These are phyloP conservation scores for Rhyacophila evoluta DNA, from an alignment of 2,888 invertebrate genomes.

Conservation along the genomic window DNA sequence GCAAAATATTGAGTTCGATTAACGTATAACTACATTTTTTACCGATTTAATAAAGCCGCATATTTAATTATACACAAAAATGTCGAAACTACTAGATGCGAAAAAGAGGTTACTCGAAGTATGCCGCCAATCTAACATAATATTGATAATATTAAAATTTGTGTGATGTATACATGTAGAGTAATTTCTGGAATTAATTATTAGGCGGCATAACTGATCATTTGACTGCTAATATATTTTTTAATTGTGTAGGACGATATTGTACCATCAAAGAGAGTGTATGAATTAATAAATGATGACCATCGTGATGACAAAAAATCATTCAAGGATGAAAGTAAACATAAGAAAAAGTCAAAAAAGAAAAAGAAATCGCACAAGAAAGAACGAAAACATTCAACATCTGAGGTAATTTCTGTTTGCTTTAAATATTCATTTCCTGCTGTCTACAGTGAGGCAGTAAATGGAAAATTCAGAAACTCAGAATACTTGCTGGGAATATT, in stretches of 20 bases:
- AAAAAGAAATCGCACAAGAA: constrained; percentile 56
- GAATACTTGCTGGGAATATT: too few relatives aligned
- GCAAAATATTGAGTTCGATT: too few relatives aligned
- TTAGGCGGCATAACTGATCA: background rate
- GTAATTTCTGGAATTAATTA: too few relatives aligned
- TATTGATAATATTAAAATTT: background rate
- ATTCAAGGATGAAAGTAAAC: constrained; percentile 38
- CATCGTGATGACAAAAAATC: background rate
- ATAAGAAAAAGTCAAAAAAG: constrained; percentile 56
- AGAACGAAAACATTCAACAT: constrained; percentile 55
- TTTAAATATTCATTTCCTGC: too few relatives aligned
- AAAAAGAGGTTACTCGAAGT: constrained; percentile 23
- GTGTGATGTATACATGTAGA: too few relatives aligned
- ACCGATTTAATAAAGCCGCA: too few relatives aligned
- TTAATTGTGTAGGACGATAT: background rate
- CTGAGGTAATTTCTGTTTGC: constrained; percentile 50
- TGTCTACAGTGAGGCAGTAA: too few relatives aligned
- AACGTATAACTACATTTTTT: too few relatives aligned
- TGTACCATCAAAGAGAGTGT: background rate
- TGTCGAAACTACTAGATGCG: background rate
- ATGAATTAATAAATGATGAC: background rate
- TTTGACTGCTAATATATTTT: background rate
- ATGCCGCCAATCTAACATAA: background rate
- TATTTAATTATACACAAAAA: too few relatives aligned
- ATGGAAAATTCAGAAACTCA: too few relatives aligned